Evolutionary conservation across 2,797 vertebrate species (phyloP).

Genomic region (Enteromius treurensis): DNA sequence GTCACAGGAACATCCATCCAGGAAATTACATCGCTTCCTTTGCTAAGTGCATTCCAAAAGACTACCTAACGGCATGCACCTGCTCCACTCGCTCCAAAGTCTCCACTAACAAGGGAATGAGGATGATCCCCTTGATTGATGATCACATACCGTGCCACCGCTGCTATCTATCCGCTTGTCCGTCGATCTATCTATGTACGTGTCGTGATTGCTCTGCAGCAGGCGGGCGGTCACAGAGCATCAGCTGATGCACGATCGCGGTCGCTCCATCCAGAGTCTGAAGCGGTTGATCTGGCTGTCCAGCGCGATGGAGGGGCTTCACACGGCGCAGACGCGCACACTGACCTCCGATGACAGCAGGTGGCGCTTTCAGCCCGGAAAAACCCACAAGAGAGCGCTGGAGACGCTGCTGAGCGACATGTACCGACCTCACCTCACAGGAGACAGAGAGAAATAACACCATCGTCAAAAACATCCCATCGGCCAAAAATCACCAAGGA

Average conservation of each 20-base stretch:
- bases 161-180: not conserved
- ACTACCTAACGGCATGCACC: too few species aligned
- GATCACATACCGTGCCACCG: too few species aligned
- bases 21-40: too few species aligned
- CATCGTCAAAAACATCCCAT: not conserved
- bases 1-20: too few species aligned
- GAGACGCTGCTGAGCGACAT: slow-evolving; percentile 72
- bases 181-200: not conserved
- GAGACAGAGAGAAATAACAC: slow-evolving; percentile 61
- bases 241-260: slow-evolving; percentile 80
- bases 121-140: too few species aligned
- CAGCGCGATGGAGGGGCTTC: slow-evolving; percentile 76
- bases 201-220: slow-evolving; percentile 42
- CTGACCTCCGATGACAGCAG: slow-evolving; percentile 28
- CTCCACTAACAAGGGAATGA: too few species aligned
- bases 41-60: too few species aligned
- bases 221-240: slow-evolving; percentile 79
- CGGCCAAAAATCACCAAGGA: not conserved
- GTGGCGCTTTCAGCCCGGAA: slow-evolving; percentile 43
- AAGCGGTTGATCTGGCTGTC: slow-evolving; percentile 84
- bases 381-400: slow-evolving; percentile 52
- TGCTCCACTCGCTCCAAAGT: too few species aligned
- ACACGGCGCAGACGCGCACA: slow-evolving; percentile 77
- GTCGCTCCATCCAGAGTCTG: slow-evolving; percentile 79
- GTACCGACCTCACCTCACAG: slow-evolving; percentile 65